Conservation (phyloP, 2,797 vertebrate species). For the Rhyacichthys aspro region DNA sequence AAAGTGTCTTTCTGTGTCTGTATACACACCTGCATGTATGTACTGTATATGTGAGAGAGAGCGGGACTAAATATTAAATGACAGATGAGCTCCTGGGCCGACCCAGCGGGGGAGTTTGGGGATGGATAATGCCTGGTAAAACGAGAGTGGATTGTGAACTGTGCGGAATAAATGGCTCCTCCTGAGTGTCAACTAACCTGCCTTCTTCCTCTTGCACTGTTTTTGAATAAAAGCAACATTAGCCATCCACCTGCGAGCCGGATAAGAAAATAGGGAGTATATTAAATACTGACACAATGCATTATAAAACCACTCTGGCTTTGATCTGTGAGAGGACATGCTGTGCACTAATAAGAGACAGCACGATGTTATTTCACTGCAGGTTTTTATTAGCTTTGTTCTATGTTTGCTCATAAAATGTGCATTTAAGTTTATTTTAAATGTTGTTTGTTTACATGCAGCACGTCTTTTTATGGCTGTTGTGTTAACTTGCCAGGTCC, state of each 20-base stretch:
- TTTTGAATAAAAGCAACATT: constrained; percentile 28
- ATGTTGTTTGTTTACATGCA: no score
- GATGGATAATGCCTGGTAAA: constrained; percentile 49
- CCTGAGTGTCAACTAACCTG: constrained; percentile 27
- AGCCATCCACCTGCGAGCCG: constrained; percentile 12
- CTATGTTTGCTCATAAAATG: constrained; percentile 18
- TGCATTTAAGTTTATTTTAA: no score
- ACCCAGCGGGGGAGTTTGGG: constrained; percentile 39
- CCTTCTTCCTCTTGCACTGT: constrained; percentile 23
- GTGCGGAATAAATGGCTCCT: constrained; percentile 41
- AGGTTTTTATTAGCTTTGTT: constrained; percentile 19
- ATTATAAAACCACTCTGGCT: constrained; percentile 3
- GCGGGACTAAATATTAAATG: constrained; percentile 69
- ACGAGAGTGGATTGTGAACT: constrained; percentile 40
- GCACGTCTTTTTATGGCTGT: no score
- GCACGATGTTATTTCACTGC: constrained; percentile 18
- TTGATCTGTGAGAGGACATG: constrained; percentile 17
- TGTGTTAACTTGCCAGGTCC: neutral
- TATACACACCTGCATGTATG: neutral
- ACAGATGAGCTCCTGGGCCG: constrained; percentile 48
- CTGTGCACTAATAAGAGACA: constrained; percentile 9
- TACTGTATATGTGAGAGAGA: constrained; percentile 30
- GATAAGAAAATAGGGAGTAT: constrained; percentile 21
- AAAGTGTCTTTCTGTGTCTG: constrained; percentile 4
- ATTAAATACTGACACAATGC: constrained; percentile 1